phyloP scores from a whole-genome alignment of 1,140 invertebrate genomes.

The Scaptomyza pallida region DNA sequence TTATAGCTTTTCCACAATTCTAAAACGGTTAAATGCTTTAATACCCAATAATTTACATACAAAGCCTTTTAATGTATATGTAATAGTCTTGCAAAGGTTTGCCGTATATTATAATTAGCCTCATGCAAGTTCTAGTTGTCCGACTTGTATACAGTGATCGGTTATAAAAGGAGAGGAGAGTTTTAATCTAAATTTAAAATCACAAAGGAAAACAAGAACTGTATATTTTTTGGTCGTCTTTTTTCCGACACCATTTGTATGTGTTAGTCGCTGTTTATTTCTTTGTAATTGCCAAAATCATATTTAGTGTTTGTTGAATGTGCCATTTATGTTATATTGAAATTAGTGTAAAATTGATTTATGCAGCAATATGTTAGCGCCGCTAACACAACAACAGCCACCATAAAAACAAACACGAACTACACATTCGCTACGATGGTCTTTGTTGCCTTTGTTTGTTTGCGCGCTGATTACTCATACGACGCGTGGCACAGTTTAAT shows the following conservation, averaged over 20 bases:
- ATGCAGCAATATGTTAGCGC: slow-evolving; percentile 67
- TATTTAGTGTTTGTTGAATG: slow-evolving; percentile 41
- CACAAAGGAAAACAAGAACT: too few species aligned
- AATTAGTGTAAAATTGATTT: slow-evolving; percentile 78
- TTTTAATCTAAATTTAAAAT: too few species aligned
- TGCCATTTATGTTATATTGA: slow-evolving; percentile 60
- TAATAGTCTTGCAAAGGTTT: neutral
- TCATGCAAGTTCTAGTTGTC: neutral
- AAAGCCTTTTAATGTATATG: neutral
- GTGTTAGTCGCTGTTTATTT: too few species aligned
- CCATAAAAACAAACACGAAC: slow-evolving; percentile 12
- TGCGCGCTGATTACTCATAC: slow-evolving; percentile 75
- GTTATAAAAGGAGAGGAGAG: too few species aligned
- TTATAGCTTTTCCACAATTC: neutral
- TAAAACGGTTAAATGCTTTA: neutral
- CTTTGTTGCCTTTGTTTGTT: slow-evolving; percentile 53
- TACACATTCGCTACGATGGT: slow-evolving; percentile 28
- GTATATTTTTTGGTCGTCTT: too few species aligned
- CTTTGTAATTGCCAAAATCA: slow-evolving; percentile 6
- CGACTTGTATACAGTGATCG: too few species aligned
- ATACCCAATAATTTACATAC: neutral
- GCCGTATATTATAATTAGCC: neutral
- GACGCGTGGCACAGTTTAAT: slow-evolving; percentile 71
- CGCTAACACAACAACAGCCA: slow-evolving; percentile 24
- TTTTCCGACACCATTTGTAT: too few species aligned